Evolutionary conservation across 2,113 vertebrate species (phyloP), one percentile per base, ranked within the genome.

Genomic region (Psephotus haematonotus): DNA sequence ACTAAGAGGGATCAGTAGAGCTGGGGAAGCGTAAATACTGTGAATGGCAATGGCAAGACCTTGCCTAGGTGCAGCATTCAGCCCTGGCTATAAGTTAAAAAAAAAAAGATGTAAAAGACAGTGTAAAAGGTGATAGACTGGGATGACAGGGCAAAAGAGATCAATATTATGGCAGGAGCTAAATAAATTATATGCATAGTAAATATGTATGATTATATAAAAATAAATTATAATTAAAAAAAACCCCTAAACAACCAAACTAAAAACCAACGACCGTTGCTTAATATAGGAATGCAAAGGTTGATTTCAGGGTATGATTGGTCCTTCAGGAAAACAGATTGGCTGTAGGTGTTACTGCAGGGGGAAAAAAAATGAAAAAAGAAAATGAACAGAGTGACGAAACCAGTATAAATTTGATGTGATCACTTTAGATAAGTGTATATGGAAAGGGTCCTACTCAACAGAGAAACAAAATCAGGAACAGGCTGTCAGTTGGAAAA

Each of bases 341-440:
- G 7, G 17, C 27, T 3, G 1, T 27, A 46, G 19, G 19, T 0
- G 1, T 60, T 31, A n/a, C 33, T 27, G 10, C 12, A 50, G 43
- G 20, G 18, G 18, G 10, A 10, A 2, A 19, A 19, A 19, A 55
- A 55, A 55, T 11, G 39, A 39, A 39, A 39, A 39, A 39, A 39
- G 39, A 39, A 12, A 41, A 39, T 68, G 23, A 80, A 82, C 76
- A 2, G 10, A 41, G 19, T n/a, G 7, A 69, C 17, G 75, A 80
- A 76, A 87, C 69, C 8, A 5, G 1, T 19, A 29, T 55, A 47
- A 79, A 85, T 14, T 6, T 84, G 13, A 9, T 50, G 13, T 28
- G 27, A 62, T 57, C 29, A 41, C 13, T 74, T 80, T 28, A 78
- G 33, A 18, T 75, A 71, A 67, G 8, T 57, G 62, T 41, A 60